A percentile compares a stretch with the other conserved stretches of the same genome.
Evolutionary conservation across 2,797 vertebrate genomes (phyloP).

Genomic region (Epinephelus coioides): DNA sequence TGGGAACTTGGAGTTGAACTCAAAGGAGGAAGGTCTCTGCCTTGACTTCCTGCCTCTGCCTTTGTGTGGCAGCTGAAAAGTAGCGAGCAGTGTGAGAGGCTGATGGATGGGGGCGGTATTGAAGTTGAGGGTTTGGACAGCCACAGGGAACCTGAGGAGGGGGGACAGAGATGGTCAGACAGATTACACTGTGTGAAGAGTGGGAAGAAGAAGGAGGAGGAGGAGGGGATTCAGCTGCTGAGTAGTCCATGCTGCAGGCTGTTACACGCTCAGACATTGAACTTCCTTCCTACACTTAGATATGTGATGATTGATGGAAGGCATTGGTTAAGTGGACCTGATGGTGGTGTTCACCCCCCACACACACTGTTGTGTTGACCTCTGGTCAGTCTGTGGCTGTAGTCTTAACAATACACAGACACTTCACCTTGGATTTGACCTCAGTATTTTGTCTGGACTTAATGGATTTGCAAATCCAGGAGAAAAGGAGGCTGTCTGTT

Average conservation of each 20-base stretch:
- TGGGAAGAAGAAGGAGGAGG: conserved; percentile 22
- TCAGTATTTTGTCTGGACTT: conserved; percentile 51
- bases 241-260: conserved; percentile 4
- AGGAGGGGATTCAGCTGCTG: neutral
- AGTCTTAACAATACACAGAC: conserved; percentile 23
- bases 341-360: too few relatives aligned
- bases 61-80: conserved; percentile 63
- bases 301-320: conserved; percentile 56
- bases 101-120: conserved; percentile 64
- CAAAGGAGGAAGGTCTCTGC: conserved; percentile 34
- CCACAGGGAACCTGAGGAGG: conserved; percentile 46
- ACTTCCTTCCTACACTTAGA: conserved; percentile 55
- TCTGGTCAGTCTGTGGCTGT: conserved; percentile 35
- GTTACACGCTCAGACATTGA: conserved; percentile 39
- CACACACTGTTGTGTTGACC: conserved; percentile 51
- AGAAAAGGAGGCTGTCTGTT: conserved; percentile 8
- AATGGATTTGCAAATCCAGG: conserved; percentile 35
- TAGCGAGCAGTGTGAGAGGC: conserved; percentile 44
- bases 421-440: conserved; percentile 74
- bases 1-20: conserved; percentile 76
- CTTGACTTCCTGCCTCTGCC: conserved; percentile 49
- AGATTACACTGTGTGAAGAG: conserved; percentile 53
- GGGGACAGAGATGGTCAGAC: conserved; percentile 55
- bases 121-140: conserved; percentile 11
- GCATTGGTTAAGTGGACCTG: conserved; percentile 22